These are phyloP conservation scores for Euphonia xanthogaster DNA, from an alignment of 2,797 vertebrate genomes.

Conservation along the genomic window DNA sequence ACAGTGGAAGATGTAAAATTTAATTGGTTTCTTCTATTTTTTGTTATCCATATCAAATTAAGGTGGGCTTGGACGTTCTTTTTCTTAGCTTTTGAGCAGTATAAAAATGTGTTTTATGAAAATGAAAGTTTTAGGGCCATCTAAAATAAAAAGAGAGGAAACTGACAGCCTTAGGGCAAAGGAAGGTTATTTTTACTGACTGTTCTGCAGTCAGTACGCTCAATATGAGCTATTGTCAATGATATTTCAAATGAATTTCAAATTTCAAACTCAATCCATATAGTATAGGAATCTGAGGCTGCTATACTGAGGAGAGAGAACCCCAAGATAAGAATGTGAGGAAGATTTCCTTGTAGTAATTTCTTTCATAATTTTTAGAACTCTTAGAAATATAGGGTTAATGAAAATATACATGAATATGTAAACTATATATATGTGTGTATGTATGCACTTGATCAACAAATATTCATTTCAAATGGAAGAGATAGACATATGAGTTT, in stretches of 20 bases:
- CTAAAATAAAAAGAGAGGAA: not conserved
- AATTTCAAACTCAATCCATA: not conserved
- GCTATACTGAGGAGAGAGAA: not conserved
- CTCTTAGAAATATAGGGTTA: not conserved
- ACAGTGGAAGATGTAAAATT: not conserved
- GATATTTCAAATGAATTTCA: not conserved
- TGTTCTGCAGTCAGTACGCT: not conserved
- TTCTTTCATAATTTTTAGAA: not conserved
- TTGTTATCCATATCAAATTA: not conserved
- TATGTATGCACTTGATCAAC: not conserved
- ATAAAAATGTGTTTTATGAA: not conserved
- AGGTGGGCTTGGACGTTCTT: not conserved
- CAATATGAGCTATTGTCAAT: not conserved
- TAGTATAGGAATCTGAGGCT: not conserved
- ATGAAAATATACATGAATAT: not conserved
- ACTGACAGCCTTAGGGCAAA: not conserved
- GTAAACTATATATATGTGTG: not conserved
- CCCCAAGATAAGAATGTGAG: not conserved
- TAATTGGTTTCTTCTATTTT: not conserved
- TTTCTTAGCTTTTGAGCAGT: not conserved
- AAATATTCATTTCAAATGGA: not conserved
- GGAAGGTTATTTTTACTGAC: not conserved
- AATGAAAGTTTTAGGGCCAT: not conserved
- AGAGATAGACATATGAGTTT: not conserved
- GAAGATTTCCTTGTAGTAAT: not conserved